Evolutionary conservation across 2,113 vertebrate species (phyloP).

Genomic region (Polyodon spathula): DNA sequence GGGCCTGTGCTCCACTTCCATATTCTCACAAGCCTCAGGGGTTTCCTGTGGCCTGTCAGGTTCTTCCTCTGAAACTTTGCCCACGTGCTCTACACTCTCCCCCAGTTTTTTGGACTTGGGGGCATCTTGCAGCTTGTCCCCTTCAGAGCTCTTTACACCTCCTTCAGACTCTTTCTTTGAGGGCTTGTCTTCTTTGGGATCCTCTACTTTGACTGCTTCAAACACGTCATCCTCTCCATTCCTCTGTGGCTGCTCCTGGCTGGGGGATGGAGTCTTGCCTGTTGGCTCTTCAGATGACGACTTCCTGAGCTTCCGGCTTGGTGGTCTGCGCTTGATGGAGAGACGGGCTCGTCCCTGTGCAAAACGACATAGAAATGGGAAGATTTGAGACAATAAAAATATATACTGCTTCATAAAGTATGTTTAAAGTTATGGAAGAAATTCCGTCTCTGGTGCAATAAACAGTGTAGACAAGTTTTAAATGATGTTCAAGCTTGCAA

Average conservation of each 20-base stretch:
- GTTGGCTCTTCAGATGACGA: slow-evolving; percentile 40
- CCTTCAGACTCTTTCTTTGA: slow-evolving; percentile 12
- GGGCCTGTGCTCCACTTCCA: no score
- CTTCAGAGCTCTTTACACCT: slow-evolving; percentile 8
- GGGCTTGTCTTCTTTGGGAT: slow-evolving; percentile 18
- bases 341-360: slow-evolving; percentile 52
- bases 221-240: slow-evolving; percentile 34
- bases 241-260: slow-evolving; percentile 20
- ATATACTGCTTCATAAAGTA: background rate
- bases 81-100: no score
- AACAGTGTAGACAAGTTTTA: no score
- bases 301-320: slow-evolving; percentile 56
- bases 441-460: no score
- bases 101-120: no score
- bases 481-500: no score
- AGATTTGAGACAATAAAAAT: background rate
- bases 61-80: no score
- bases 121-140: no score
- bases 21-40: no score
- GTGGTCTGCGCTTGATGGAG: slow-evolving; percentile 56
- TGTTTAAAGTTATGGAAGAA: no score
- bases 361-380: background rate
- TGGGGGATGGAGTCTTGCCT: background rate
- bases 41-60: no score
- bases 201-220: slow-evolving; percentile 3